Conservation (phyloP, 1,140 invertebrate genomes). For the Sarcophaga peregrina region DNA sequence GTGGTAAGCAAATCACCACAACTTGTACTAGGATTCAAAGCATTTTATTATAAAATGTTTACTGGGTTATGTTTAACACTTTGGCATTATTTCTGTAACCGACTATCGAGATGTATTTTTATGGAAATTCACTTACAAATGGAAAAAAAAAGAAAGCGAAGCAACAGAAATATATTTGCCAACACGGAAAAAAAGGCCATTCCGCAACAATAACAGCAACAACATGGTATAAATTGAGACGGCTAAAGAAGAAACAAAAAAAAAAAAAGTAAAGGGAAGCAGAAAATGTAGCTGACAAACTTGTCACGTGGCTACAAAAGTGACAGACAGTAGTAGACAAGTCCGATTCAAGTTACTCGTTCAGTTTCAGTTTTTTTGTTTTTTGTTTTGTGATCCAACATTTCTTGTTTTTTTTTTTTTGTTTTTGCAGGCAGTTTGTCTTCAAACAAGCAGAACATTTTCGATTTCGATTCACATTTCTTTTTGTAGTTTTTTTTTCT, state of each 20-base stretch:
- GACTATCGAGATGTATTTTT: background rate
- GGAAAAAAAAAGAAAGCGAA: background rate
- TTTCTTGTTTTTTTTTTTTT: no score
- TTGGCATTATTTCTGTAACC: no score
- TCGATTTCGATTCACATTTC: background rate
- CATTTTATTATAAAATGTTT: no score
- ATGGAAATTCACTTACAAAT: background rate
- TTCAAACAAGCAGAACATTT: slow-evolving; percentile 24
- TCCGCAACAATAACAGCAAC: slow-evolving; percentile 18
- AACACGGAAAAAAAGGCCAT: background rate
- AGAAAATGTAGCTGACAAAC: slow-evolving; percentile 21
- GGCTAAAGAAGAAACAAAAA: background rate
- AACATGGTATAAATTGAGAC: background rate
- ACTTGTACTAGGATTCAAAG: no score
- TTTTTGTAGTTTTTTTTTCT: background rate
- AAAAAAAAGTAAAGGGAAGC: background rate
- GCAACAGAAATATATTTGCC: background rate
- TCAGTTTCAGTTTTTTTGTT: background rate
- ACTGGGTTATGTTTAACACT: no score
- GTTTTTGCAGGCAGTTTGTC: no score
- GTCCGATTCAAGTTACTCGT: slow-evolving; percentile 3
- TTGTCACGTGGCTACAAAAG: slow-evolving; percentile 24
- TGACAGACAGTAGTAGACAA: slow-evolving; percentile 12
- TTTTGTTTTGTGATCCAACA: no score
- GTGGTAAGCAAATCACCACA: no score